Conservation (phyloP, 35 echinoderm and acorn worm species). For the Ophiothrix spiculata region DNA sequence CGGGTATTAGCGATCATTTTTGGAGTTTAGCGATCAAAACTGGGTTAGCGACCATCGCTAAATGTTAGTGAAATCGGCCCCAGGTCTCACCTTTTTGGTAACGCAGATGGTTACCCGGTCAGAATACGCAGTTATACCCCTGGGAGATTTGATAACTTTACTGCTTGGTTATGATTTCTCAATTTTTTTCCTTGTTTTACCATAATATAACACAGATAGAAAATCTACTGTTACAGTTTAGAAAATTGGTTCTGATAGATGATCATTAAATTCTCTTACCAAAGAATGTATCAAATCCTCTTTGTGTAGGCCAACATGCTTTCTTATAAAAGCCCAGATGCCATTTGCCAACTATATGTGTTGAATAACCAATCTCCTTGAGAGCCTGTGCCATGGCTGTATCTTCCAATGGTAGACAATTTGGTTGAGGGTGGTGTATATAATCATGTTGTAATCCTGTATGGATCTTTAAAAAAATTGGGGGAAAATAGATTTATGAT, state of each 20-base stretch:
- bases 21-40: no score
- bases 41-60: no score
- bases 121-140: no score
- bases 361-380: conserved; percentile 69
- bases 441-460: conserved; percentile 85
- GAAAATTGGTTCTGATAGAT: background rate
- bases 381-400: conserved; percentile 69
- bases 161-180: no score
- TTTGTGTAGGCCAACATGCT: conserved; percentile 76
- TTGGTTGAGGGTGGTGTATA: conserved; percentile 74
- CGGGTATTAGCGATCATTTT: no score
- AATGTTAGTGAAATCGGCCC: no score
- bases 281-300: conserved; percentile 85
- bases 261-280: no score
- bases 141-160: no score
- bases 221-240: background rate
- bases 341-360: conserved; percentile 91
- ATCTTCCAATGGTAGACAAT: conserved; percentile 75
- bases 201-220: background rate
- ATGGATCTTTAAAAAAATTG: no score
- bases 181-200: no score
- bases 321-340: conserved; percentile 87
- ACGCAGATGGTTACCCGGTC: background rate
- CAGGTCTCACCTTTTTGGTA: background rate
- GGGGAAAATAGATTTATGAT: no score